Conservation (phyloP, 2,888 invertebrate genomes). For the Ornithoptera alexandrae region DNA sequence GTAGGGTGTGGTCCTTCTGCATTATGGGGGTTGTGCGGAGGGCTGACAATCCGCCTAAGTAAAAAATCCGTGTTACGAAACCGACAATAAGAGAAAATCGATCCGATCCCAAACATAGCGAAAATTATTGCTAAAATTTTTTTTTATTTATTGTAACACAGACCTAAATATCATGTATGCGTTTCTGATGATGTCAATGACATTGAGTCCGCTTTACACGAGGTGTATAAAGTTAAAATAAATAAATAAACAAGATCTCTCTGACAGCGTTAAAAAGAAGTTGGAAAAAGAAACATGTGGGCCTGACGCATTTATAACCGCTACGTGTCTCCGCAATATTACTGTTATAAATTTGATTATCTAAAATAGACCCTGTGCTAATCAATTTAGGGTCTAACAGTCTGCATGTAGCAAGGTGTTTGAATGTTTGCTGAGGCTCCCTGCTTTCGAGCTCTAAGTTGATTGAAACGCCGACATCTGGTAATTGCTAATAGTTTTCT, state of each 20-base stretch:
- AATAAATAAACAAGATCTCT: constrained; percentile 16
- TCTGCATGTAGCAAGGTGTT: constrained; percentile 18
- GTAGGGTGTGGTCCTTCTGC: too few relatives aligned
- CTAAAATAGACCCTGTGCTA: constrained; percentile 9
- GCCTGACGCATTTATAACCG: constrained; percentile 52
- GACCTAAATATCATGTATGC: too few relatives aligned
- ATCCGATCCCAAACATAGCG: too few relatives aligned
- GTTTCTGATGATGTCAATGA: too few relatives aligned
- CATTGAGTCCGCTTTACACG: too few relatives aligned
- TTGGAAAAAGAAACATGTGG: constrained; percentile 46
- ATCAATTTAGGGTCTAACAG: not conserved
- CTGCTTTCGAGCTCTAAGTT: constrained; percentile 69
- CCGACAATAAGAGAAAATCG: too few relatives aligned
- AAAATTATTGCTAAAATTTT: too few relatives aligned
- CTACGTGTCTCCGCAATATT: not conserved
- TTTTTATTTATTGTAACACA: too few relatives aligned
- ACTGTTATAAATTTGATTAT: not conserved
- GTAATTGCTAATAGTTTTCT: constrained; percentile 77
- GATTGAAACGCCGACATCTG: constrained; percentile 70
- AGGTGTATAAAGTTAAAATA: not conserved
- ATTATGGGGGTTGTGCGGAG: too few relatives aligned
- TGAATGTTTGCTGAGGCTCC: constrained; percentile 51
- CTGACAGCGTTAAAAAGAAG: constrained; percentile 42
- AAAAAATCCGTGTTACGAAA: too few relatives aligned
- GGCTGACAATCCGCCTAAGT: too few relatives aligned